Base-by-base conservation (phyloP, 2,113 vertebrate species). In the Sterrhoptilus dennistouni region DNA sequence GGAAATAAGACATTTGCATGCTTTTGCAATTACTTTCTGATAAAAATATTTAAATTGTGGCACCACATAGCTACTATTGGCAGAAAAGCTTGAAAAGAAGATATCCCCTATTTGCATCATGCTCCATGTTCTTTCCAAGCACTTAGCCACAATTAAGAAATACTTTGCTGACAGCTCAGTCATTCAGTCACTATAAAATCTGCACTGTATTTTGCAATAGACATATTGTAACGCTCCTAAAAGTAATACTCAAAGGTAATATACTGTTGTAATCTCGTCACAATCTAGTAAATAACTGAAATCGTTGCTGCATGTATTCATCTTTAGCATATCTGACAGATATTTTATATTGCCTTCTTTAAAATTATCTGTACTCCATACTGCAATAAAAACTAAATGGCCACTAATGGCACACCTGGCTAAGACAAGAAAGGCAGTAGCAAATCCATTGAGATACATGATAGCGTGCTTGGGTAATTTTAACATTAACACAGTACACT, bases 1-100 rank as follows among this genome's bases (percentile, higher is more conserved):
- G 97, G 94, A 97, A 98, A 87, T 93, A 94, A 95, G 96, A 94
- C 95, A 97, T 98, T 98, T 97, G 96, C 93, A 96, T 95, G 92
- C 70, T 96, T 95, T 78, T 90, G 21, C 70, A 95, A 95, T 94
- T 96, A 77, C 95, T 96, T 97, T 92, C 77, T 93, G 88, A 52
- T 89, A 96, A 95, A 94, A 88, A 94, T 70, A 83, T 95, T 93
- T 93, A 78, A 96, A 95, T 74, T 72, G 49, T 60, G 50, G 56
- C 68, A 82, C 47, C 33, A 35, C 13, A 14, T 49, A 93, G 87
- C 82, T 69, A 65, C 86, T 89, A 70, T 22, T 87, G 77, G 64
- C 69, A 88, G 88, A 96, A 96, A 97, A 75, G 66, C 84, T 52
- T 77, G 47, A 90, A 96, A 96, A 79, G 40, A 82, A 90, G 87